Conservation (phyloP, 2,888 invertebrate genomes). For the Brassicogethes aeneus region DNA sequence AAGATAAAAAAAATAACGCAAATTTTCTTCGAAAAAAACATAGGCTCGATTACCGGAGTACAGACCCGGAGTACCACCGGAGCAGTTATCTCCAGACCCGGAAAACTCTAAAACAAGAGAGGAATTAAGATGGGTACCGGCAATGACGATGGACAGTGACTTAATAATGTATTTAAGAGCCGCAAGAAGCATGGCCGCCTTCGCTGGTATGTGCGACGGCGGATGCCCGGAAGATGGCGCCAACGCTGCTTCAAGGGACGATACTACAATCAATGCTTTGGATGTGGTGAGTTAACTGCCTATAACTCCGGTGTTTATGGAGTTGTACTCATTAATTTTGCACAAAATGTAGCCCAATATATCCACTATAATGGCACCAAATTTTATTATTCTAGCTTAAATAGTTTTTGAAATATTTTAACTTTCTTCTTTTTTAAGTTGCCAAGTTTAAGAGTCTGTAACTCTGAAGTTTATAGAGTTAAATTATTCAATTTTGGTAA, state of each 20-base stretch:
- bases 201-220: conserved; percentile 97
- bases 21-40: no score
- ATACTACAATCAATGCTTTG: conserved; percentile 94
- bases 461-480: no score
- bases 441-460: no score
- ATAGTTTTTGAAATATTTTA: no score
- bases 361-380: neutral
- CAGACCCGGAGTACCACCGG: conserved; percentile 45
- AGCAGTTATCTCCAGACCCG: conserved; percentile 47
- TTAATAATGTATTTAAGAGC: conserved; percentile 96
- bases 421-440: no score
- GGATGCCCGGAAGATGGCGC: conserved; percentile 96
- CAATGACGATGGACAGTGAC: conserved; percentile 87
- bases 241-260: conserved; percentile 92
- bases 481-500: no score
- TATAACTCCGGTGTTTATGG: conserved; percentile 41
- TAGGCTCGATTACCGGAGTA: conserved; percentile 40
- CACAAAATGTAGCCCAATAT: neutral
- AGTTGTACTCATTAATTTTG: no score
- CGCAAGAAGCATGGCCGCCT: conserved; percentile 96
- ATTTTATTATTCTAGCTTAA: neutral
- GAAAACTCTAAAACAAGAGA: conserved; percentile 56
- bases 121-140: conserved; percentile 91
- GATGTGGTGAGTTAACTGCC: conserved; percentile 50
- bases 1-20: no score